Evolutionary conservation across 2,888 invertebrate species (phyloP).

Genomic region (Pyrrhosoma nymphula): DNA sequence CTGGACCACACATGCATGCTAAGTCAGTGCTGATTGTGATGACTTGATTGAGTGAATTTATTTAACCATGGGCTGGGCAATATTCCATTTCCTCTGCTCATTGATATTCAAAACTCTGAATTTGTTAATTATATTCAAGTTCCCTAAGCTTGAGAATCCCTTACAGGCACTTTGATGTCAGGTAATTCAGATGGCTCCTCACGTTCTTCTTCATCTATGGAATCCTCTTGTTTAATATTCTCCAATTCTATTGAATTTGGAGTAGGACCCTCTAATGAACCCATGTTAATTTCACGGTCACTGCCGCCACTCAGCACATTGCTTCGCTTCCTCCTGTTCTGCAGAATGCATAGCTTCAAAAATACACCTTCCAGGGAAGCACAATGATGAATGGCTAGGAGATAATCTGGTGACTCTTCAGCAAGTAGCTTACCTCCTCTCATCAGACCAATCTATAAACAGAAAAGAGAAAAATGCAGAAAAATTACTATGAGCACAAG

Average conservation of each 20-base stretch:
- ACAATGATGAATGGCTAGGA: conserved; percentile 86
- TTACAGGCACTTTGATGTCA: conserved; percentile 45
- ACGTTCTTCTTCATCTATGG: conserved; percentile 28
- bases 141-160: not conserved
- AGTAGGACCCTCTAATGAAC: conserved; percentile 6
- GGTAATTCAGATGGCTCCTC: conserved; percentile 51
- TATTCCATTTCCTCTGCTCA: too few relatives aligned
- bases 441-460: conserved; percentile 91
- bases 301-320: conserved; percentile 60
- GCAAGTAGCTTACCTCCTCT: conserved; percentile 91
- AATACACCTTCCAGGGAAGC: conserved; percentile 90
- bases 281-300: conserved; percentile 60
- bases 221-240: not conserved
- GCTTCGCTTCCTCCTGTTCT: conserved; percentile 81
- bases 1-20: too few relatives aligned
- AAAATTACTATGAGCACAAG: not conserved
- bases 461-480: too few relatives aligned
- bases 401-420: conserved; percentile 88
- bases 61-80: too few relatives aligned
- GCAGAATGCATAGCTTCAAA: conserved; percentile 88
- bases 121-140: not conserved
- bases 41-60: too few relatives aligned
- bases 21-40: too few relatives aligned
- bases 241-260: not conserved
- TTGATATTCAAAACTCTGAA: too few relatives aligned